Percentiles rank a stretch among this genome's conserved stretches.
phyloP scores from a whole-genome alignment of 2,888 invertebrate species.

The Idaea straminata region DNA sequence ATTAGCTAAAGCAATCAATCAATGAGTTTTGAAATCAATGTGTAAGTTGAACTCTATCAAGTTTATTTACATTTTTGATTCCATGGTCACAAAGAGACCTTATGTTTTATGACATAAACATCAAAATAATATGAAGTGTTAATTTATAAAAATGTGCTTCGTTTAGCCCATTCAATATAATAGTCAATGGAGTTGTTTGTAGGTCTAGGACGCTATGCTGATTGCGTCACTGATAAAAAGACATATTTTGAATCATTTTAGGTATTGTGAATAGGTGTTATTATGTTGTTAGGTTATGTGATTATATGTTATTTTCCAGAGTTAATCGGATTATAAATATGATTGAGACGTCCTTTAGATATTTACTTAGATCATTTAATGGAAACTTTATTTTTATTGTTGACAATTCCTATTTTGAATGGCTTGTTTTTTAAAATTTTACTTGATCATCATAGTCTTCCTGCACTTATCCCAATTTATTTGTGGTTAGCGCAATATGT shows the following conservation, averaged over 20 bases:
- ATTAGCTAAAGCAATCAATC: too few relatives aligned
- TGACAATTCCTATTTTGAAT: too few relatives aligned
- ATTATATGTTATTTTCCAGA: not conserved
- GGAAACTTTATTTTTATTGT: too few relatives aligned
- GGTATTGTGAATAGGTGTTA: conserved; percentile 7
- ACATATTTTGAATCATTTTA: conserved; percentile 3
- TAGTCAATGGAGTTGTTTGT: conserved; percentile 35
- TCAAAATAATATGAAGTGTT: conserved; percentile 17
- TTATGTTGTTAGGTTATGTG: not conserved
- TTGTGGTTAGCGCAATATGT: too few relatives aligned
- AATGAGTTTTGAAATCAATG: not conserved
- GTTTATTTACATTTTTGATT: not conserved
- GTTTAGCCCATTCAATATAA: conserved; percentile 32
- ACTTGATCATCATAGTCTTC: too few relatives aligned
- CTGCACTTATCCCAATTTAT: too few relatives aligned
- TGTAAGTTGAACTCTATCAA: not conserved
- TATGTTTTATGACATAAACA: not conserved
- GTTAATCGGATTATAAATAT: not conserved
- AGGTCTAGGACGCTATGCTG: conserved; percentile 37
- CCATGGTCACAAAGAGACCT: not conserved
- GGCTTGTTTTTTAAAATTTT: too few relatives aligned
- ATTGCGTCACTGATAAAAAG: conserved; percentile 36
- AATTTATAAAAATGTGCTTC: conserved; percentile 40
- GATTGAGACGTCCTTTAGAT: not conserved
- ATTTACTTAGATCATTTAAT: not conserved